A percentile compares a stretch with the other conserved stretches of the same genome.
These are phyloP conservation scores for Meloe dianella DNA, from an alignment of 2,888 invertebrate genomes.

Conservation along the genomic window DNA sequence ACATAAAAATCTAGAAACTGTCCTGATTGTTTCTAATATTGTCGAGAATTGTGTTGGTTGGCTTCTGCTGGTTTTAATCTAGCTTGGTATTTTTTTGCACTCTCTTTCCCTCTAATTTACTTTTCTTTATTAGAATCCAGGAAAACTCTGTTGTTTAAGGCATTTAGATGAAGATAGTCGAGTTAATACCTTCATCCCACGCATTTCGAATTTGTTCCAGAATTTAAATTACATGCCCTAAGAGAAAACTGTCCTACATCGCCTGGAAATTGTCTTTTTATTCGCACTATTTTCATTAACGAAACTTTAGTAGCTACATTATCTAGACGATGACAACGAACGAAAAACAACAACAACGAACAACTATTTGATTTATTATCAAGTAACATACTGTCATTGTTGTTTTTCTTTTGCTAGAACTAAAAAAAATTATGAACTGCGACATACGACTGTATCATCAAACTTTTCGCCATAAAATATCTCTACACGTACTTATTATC, in stretches of 20 bases:
- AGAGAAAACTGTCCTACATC: constrained; percentile 16
- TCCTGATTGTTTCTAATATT: background rate
- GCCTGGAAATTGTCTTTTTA: constrained; percentile 20
- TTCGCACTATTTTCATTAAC: constrained; percentile 13
- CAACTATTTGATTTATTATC: background rate
- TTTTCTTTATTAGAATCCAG: constrained; percentile 18
- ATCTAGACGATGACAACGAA: background rate
- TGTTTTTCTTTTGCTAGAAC: too few relatives aligned
- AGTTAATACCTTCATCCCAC: constrained; percentile 22
- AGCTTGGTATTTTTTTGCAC: too few relatives aligned
- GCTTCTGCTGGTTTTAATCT: too few relatives aligned
- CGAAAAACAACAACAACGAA: too few relatives aligned
- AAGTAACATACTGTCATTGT: background rate
- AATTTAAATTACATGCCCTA: constrained; percentile 28
- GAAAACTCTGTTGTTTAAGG: constrained; percentile 23
- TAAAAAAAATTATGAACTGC: too few relatives aligned
- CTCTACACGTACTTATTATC: background rate
- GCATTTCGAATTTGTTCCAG: constrained; percentile 21
- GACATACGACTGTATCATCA: too few relatives aligned
- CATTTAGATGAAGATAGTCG: constrained; percentile 24
- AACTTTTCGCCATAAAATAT: background rate
- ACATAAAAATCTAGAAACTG: too few relatives aligned
- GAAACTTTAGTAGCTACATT: background rate
- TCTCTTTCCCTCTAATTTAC: constrained; percentile 16
- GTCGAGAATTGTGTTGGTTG: background rate